Evolutionary conservation across 2,888 invertebrate species (phyloP), one percentile per base, ranked within the genome.

Genomic region (Ligdia adustata): DNA sequence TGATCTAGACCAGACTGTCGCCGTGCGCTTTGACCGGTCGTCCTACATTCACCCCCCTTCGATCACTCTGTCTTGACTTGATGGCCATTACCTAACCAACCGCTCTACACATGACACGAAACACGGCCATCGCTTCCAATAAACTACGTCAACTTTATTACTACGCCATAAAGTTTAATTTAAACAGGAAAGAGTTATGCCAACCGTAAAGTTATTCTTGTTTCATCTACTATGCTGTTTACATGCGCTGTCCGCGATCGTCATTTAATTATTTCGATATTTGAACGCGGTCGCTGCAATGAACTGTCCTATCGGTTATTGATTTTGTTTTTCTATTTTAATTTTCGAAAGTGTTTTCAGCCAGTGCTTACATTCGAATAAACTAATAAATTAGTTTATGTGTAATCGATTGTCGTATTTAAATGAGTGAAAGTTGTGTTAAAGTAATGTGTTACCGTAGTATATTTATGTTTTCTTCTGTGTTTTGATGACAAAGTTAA

Each of bases 1-100:
- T 18, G 29, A 38, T 13, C 31, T 16, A 12, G 18, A 35, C 28
- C 34, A 31, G 15, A 4, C 28, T 18, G 22, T 32, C 33, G 50
- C 54, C 40, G 42, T 45, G 49, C 35, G 38, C 38, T 53, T 53
- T 49, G 49, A 48, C 40, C 45, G 42, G 66, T 78, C 79, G 86
- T 79, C 84, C 85, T 82, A 87, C 86, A 86, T 88, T 80, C 72
- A 84, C 83, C 84, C 83, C 83, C 82, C 85, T 85, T 81, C 78
- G 79, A 80, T 80, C 80, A 77, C 78, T 33, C 38, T 74, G 79
- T 77, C 80, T 77, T 69, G 72, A 66, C 78, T 73, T 81, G 82
- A 81, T 76, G 75, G 75, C 77, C 83, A 86, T 87, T 88, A 83
- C 85, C 82, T 82, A 85, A 86, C 85, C 79, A 73, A 75, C 79